phyloP scores from a whole-genome alignment of 37 sponge, comb jelly and placozoan species.

The Haliclona indistincta region DNA sequence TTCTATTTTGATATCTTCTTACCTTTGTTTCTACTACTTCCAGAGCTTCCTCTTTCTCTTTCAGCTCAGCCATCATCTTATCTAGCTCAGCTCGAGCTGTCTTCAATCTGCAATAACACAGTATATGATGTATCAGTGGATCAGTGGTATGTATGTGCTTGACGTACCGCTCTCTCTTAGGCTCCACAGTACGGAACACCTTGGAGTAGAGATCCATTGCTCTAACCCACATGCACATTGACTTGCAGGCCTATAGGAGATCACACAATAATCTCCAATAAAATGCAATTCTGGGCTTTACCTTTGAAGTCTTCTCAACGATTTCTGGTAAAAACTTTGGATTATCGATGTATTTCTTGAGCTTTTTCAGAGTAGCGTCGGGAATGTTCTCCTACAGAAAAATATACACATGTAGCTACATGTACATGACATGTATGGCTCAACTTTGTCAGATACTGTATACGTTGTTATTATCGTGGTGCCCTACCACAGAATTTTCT shows the following conservation, averaged over 20 bases:
- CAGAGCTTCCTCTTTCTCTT: conserved; percentile 88
- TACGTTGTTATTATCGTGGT: not conserved
- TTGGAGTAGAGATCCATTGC: conserved; percentile 93
- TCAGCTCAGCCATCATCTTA: conserved; percentile 76
- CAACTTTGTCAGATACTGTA: not conserved
- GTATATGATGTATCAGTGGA: not conserved
- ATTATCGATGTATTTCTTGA: conserved; percentile 99
- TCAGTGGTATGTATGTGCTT: no score
- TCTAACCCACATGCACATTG: conserved; percentile 97
- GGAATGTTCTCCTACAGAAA: conserved; percentile 84
- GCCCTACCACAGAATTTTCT: not conserved
- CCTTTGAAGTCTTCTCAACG: conserved; percentile 91
- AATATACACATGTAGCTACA: not conserved
- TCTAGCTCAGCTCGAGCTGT: conserved; percentile 84
- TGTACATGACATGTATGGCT: not conserved
- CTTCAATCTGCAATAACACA: conserved; percentile 61
- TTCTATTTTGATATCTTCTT: not conserved
- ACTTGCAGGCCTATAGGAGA: conserved; percentile 84
- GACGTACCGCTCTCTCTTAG: conserved; percentile 85
- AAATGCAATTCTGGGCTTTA: not conserved
- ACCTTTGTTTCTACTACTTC: conserved; percentile 90
- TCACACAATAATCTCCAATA: not conserved
- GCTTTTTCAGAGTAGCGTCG: conserved; percentile 85
- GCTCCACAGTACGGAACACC: conserved; percentile 95
- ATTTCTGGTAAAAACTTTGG: conserved; percentile 93